These are phyloP conservation scores for Microcebus jonahi DNA, from an alignment of 2,113 vertebrate species.

Conservation along the genomic window DNA sequence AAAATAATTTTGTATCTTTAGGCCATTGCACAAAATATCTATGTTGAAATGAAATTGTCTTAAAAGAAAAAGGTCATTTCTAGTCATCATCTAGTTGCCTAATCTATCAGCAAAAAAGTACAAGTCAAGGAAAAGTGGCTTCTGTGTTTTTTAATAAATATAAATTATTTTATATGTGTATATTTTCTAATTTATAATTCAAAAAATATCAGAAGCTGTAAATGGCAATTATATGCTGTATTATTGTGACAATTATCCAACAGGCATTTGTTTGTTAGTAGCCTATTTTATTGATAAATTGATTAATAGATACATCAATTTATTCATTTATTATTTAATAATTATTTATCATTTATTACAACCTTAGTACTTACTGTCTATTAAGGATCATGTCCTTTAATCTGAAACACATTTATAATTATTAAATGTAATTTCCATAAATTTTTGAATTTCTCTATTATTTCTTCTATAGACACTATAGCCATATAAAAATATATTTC, in stretches of 20 bases:
- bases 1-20: not conserved
- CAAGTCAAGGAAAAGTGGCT: not conserved
- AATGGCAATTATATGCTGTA: not conserved
- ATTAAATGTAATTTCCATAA: not conserved
- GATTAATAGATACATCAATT: not conserved
- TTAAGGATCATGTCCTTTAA: not conserved
- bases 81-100: not conserved
- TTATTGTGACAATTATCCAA: not conserved
- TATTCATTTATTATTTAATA: not conserved
- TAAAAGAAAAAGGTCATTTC: not conserved
- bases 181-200: not conserved
- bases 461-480: not conserved
- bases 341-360: not conserved
- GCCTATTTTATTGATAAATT: not conserved
- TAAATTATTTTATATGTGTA: not conserved
- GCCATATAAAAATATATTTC: not conserved
- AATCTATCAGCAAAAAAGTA: not conserved
- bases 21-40: not conserved
- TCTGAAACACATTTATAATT: not conserved
- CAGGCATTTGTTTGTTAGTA: not conserved
- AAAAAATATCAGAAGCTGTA: not conserved
- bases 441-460: not conserved
- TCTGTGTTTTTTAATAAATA: not conserved
- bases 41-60: not conserved
- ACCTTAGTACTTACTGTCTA: not conserved